Evolutionary conservation across 2,888 invertebrate species (phyloP), one percentile per base, ranked within the genome.

Genomic region (Notodonta dromedarius): DNA sequence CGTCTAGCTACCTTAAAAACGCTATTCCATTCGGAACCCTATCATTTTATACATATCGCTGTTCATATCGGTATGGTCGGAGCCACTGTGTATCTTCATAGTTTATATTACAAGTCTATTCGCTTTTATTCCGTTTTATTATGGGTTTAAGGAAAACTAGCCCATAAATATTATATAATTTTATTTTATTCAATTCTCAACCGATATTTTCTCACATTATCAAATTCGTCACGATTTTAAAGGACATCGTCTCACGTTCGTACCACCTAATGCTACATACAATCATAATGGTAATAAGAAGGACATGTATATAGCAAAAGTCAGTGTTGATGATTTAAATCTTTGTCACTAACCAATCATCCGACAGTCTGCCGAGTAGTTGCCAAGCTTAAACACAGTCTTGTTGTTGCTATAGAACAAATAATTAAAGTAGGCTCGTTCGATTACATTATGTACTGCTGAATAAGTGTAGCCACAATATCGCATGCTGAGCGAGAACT

Each of bases 1-100:
- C 74, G 74, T 86, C 88, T 90, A 90, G 82, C 89, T 90, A 90
- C 80, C 83, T 87, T 86, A 89, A 77, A 79, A 83, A 83, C 79
- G 79, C 83, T 80, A 80, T 80, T 79, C 82, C 78, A 74, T 73
- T 69, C 73, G 72, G 76, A 83, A 76, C 76, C 72, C 77, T 67
- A 71, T 71, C 76, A 74, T 76, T 77, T 24, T 79, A 74, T 79
- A 79, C 77, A 80, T 65, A 77, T 70, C 73, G 70, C 70, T 71
- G 70, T 73, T 70, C 69, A 64, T 67, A 56, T 56, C 57, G 65
- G 65, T 67, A 67, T 52, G 63, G 64, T 69, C 65, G 56, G 68
- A 66, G 75, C 69, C 65, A 58, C 65, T 69, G 60, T 59, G 61
- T 65, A 60, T 56, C 66, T 61, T 72, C 58, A 60, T 70, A 64